A percentile compares a stretch with the other conserved stretches of the same genome.
These are phyloP conservation scores for Campoletis raptor DNA, from an alignment of 2,888 invertebrate species.

Conservation along the genomic window DNA sequence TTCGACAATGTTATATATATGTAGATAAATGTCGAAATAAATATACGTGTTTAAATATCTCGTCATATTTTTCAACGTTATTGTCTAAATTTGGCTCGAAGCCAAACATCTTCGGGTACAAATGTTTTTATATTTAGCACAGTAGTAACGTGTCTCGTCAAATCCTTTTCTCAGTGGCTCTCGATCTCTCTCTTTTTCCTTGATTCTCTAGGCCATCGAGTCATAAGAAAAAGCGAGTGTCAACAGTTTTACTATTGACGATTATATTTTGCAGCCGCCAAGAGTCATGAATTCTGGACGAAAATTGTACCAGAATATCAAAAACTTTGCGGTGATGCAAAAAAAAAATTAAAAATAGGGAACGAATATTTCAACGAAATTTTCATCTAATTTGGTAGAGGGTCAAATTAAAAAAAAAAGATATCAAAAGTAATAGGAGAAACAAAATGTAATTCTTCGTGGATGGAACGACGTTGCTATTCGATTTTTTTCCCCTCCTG, in stretches of 20 bases:
- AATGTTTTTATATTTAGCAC: slow-evolving; percentile 35
- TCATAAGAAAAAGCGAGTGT: background rate
- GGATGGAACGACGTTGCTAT: background rate
- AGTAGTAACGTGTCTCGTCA: slow-evolving; percentile 2
- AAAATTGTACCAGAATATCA: no score
- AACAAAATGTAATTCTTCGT: background rate
- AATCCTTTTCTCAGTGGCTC: background rate
- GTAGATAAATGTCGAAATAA: background rate
- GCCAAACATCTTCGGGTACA: slow-evolving; percentile 20
- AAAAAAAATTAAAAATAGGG: background rate
- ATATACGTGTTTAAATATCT: background rate
- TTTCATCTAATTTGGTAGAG: background rate
- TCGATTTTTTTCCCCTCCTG: background rate
- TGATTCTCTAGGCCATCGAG: slow-evolving; percentile 3
- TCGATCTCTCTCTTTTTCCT: background rate
- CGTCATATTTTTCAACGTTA: slow-evolving; percentile 18
- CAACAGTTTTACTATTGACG: background rate
- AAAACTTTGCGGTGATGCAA: background rate
- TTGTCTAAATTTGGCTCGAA: slow-evolving; percentile 27
- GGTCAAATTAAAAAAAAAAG: background rate
- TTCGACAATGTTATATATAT: background rate
- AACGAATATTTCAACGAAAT: background rate
- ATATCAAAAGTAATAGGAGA: background rate
- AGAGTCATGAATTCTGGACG: background rate
- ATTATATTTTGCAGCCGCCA: background rate